Base-by-base conservation (phyloP, 2,113 vertebrate genomes). In the Hystrix cristata region DNA sequence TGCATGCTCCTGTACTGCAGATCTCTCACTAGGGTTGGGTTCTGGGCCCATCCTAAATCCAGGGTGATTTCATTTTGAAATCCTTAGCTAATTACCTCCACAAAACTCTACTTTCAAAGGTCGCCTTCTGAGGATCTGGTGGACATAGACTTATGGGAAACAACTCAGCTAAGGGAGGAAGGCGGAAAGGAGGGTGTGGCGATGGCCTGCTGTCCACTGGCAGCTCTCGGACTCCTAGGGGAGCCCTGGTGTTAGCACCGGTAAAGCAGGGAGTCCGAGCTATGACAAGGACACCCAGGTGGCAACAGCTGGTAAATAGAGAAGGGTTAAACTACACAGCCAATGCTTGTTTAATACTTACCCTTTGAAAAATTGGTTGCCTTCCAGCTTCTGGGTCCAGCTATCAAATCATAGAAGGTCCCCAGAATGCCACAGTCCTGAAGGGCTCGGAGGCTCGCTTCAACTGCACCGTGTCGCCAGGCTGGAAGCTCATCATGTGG, bases 401-500 rank as follows among this genome's bases (percentile, higher is more conserved):
- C 67, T 97, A 96, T 29, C 86, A 97, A 46, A 96, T 99, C 82
- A 7, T 98, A 46, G 96, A 94, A 29, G 98, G 98, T 19, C 98
- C 99, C 81, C 34, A 55, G 23, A 98, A 99, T 0, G 87, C 90
- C n/a, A 99, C 99, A 0, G 99, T 98, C 2, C 98, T 99, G 55
- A 95, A 59, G 82, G 99, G 99, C 78, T 98, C 98, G 0, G 97
- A 99, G 87, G 99, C 99, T 11, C 98, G 86, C 0, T 99, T 99
- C 95, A 99, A 98, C 90, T 99, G 99, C 98, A 99, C 98, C 0
- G 93, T 99, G 48, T 95, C 98, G 0, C 43, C 19, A 0, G 82
- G 92, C 4, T 99, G 99, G 99, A 72, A 72, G 1, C 97, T 98
- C n/a, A 98, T 99, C 98, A 98, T 99, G 74, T 99, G 99, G 99